Evolutionary conservation across 2,797 vertebrate genomes (phyloP).

Genomic region (Bufotes viridis): DNA sequence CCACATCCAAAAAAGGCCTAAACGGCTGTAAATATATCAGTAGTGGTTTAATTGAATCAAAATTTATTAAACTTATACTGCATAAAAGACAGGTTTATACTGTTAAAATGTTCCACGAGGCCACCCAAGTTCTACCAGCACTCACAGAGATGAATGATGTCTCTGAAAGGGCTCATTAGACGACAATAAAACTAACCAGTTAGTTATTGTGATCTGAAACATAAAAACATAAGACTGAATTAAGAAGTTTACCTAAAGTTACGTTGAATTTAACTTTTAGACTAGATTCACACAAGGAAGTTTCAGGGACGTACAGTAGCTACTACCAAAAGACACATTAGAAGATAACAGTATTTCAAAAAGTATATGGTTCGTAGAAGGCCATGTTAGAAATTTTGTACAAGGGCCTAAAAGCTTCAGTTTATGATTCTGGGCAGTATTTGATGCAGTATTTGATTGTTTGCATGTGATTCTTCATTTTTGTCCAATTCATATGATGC

Average conservation of each 20-base stretch:
- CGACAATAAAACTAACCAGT: neutral
- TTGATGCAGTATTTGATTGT: too few relatives aligned
- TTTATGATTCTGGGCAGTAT: too few relatives aligned
- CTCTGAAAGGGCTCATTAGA: neutral
- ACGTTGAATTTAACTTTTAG: neutral
- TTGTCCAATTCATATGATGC: too few relatives aligned
- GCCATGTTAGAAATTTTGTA: too few relatives aligned
- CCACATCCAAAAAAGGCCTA: conserved; percentile 25
- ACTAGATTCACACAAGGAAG: neutral
- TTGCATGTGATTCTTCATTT: too few relatives aligned
- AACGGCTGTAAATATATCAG: conserved; percentile 41
- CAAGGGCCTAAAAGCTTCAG: too few relatives aligned
- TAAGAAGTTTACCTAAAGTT: neutral
- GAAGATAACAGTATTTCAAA: too few relatives aligned
- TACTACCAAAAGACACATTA: too few relatives aligned
- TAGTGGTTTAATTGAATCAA: conserved; percentile 38
- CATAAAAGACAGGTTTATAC: conserved; percentile 35
- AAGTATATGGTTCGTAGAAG: too few relatives aligned
- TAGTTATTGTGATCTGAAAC: neutral
- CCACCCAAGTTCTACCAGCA: conserved; percentile 24
- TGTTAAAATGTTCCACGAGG: conserved; percentile 24
- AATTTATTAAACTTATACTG: conserved; percentile 35
- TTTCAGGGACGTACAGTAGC: neutral
- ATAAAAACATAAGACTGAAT: neutral
- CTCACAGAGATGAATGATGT: neutral